Evolutionary conservation across 2,797 vertebrate species (phyloP), one percentile per base, ranked within the genome.

Genomic region (Clarias laeviceps): DNA sequence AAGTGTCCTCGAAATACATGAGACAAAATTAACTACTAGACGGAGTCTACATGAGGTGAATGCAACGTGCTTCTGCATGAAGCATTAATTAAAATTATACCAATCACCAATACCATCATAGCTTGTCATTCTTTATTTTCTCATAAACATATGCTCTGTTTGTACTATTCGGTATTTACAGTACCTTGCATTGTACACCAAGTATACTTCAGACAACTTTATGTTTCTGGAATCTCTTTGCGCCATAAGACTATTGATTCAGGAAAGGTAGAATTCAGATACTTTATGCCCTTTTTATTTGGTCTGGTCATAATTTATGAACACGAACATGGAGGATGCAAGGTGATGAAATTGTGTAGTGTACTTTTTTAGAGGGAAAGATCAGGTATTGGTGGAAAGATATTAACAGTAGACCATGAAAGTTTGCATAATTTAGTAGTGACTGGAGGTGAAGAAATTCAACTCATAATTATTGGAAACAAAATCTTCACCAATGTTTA

Each of bases 1-100:
- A 37, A 61, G 69, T 62, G 69, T 24, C n/a, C 15, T 72, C 22
- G 20, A 65, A 82, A 66, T 74, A 76, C n/a, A 84, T 0, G 32
- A 61, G 64, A 82, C 61, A 40, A 81, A 79, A 80, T 54, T 32
- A 78, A 59, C 85, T 69, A 32, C 73, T 32, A 57, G 69, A 37
- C 54, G 0, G 54, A 61, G 12, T 34, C 54, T 78, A 78, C 59
- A 78, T 29, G 24, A 78, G 29, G 54, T 24, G 20, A 57, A 78
- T 32, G 74, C 74, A 54, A 34, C 24, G 29, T 32, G 27, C 20
- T 29, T 14, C 50, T 56, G 11, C 5, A 57, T 32, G 27, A 34
- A 59, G 12, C 56, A 78, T 61, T 59, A 37, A 79, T 79, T 4
- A 62, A 37, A 12, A 56, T 56, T 27, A 56, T 74, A 74, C 45